These are phyloP conservation scores for Holocentrus rufus DNA, from an alignment of 2,797 vertebrate genomes.

Conservation along the genomic window DNA sequence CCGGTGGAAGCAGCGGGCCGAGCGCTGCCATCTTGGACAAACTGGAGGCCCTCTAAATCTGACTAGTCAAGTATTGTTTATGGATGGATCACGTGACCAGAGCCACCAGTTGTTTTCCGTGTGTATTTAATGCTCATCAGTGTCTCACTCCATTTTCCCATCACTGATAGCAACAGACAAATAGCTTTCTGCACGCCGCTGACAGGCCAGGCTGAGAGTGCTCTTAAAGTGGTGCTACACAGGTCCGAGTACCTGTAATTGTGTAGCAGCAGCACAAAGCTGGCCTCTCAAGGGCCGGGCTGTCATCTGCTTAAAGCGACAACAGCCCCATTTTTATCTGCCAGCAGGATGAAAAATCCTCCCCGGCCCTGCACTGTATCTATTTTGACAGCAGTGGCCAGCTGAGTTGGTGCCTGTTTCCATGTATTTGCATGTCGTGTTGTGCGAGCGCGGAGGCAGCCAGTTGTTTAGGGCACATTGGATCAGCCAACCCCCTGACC, in stretches of 20 bases:
- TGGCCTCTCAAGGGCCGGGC: constrained; percentile 90
- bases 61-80: constrained; percentile 80
- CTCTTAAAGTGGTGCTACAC: constrained; percentile 95
- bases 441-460: constrained; percentile 58
- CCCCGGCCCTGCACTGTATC: constrained; percentile 59
- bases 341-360: constrained; percentile 51
- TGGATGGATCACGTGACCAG: constrained; percentile 72
- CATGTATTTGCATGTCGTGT: constrained; percentile 72
- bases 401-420: constrained; percentile 63
- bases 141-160: constrained; percentile 84
- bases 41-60: constrained; percentile 62
- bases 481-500: constrained; percentile 79
- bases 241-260: constrained; percentile 96
- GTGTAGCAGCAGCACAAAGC: constrained; percentile 90
- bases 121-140: constrained; percentile 92
- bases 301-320: constrained; percentile 96
- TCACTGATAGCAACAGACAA: constrained; percentile 90
- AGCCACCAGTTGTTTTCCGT: constrained; percentile 75
- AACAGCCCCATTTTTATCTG: constrained; percentile 84
- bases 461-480: constrained; percentile 68
- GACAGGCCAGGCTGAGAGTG: constrained; percentile 92
- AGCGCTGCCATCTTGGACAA: constrained; percentile 60
- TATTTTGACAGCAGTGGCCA: constrained; percentile 67
- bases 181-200: constrained; percentile 92
- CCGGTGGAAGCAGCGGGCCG: constrained; percentile 39